Conservation (phyloP, 2,113 vertebrate genomes). For the Myanophis thanlyinensis region DNA sequence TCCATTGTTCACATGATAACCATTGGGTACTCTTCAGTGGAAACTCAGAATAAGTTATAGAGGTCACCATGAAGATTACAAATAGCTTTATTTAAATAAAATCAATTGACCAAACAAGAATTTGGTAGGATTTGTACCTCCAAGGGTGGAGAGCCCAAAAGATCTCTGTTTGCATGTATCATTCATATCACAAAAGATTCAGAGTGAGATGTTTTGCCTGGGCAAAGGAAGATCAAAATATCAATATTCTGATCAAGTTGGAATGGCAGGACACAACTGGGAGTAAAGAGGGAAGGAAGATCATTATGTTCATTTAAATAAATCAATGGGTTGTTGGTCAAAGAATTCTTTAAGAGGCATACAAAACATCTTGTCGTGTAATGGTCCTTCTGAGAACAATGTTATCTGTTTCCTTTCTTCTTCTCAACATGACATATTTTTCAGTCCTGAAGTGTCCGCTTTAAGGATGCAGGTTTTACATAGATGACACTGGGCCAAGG, state of each 20-base stretch:
- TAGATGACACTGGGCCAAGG: background rate
- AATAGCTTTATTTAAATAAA: conserved; percentile 63
- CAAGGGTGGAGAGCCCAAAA: conserved; percentile 58
- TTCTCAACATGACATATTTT: background rate
- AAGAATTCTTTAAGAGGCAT: conserved; percentile 47
- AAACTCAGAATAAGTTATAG: conserved; percentile 28
- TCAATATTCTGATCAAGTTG: conserved; percentile 58
- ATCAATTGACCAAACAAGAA: conserved; percentile 67
- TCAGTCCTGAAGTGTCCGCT: background rate
- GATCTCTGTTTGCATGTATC: conserved; percentile 70
- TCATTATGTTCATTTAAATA: conserved; percentile 67
- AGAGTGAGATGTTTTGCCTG: conserved; percentile 49
- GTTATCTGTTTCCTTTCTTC: background rate
- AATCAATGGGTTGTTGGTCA: conserved; percentile 67
- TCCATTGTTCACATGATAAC: conserved; percentile 5
- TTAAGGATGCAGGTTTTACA: background rate
- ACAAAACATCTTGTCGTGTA: conserved; percentile 26
- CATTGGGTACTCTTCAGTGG: background rate
- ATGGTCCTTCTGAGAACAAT: background rate
- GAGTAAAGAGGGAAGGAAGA: conserved; percentile 42
- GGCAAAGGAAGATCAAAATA: conserved; percentile 55
- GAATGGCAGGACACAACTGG: conserved; percentile 50
- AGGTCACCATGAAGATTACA: conserved; percentile 56
- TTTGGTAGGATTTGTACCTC: conserved; percentile 52
- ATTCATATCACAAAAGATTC: conserved; percentile 69